Evolutionary conservation across 2,888 invertebrate species (phyloP).

Genomic region (Cremastinae sp.): DNA sequence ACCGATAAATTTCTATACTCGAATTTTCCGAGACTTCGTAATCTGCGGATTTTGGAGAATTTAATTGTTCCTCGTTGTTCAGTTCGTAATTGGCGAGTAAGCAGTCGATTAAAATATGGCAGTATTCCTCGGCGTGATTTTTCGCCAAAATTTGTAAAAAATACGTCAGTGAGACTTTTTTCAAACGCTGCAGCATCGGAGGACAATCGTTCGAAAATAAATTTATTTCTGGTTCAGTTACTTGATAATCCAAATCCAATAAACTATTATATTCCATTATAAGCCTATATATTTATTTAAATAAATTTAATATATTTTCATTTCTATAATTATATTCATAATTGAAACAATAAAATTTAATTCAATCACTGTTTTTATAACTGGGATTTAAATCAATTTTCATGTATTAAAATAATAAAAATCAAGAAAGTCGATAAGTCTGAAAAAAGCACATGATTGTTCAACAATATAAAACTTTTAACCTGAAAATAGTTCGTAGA

Average conservation of each 20-base stretch:
- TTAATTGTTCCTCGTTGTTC: slow-evolving; percentile 81
- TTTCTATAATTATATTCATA: background rate
- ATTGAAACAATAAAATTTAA: background rate
- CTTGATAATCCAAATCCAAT: slow-evolving; percentile 83
- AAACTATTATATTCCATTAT: slow-evolving; percentile 84
- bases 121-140: slow-evolving; percentile 86
- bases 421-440: too few species aligned
- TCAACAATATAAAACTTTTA: too few species aligned
- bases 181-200: slow-evolving; percentile 85
- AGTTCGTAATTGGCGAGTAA: slow-evolving; percentile 85
- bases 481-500: slow-evolving; percentile 71
- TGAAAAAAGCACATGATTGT: too few species aligned
- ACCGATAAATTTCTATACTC: slow-evolving; percentile 88
- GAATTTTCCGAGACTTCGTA: slow-evolving; percentile 83
- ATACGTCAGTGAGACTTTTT: slow-evolving; percentile 87
- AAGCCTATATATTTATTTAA: slow-evolving; percentile 80
- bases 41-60: slow-evolving; percentile 76
- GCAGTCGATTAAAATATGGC: slow-evolving; percentile 87
- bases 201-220: slow-evolving; percentile 90
- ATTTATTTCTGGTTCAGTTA: slow-evolving; percentile 82
- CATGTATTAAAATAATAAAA: too few species aligned
- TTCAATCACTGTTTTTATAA: background rate
- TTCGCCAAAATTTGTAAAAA: slow-evolving; percentile 86
- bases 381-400: background rate
- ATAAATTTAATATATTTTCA: background rate